A percentile compares a stretch with the other conserved stretches of the same genome.
phyloP scores from a whole-genome alignment of 2,797 vertebrate genomes.

The Coracias cyanogaster region DNA sequence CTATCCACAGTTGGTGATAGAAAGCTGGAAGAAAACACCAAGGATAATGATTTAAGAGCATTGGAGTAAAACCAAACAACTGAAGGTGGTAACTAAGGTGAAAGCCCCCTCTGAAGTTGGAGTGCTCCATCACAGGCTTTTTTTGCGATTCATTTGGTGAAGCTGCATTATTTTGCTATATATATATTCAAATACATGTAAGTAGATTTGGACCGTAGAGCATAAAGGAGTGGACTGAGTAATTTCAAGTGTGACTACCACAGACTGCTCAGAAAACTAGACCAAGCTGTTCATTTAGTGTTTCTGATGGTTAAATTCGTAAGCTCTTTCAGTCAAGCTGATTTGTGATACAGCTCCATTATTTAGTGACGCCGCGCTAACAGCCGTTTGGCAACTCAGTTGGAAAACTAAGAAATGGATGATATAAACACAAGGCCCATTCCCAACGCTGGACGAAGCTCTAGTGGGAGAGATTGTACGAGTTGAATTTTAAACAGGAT shows the following conservation, averaged over 20 bases:
- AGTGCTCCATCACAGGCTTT: not conserved
- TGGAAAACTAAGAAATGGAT: not conserved
- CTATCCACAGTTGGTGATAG: not conserved
- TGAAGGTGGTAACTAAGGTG: not conserved
- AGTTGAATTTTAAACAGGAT: not conserved
- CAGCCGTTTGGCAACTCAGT: not conserved
- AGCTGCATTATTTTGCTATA: not conserved
- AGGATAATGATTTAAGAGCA: not conserved
- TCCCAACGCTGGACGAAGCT: not conserved
- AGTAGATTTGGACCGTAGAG: not conserved
- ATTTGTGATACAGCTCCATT: fast-evolving
- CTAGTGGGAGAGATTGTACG: not conserved
- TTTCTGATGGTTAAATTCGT: not conserved
- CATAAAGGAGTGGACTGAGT: not conserved
- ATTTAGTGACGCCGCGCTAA: not conserved
- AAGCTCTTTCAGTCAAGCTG: not conserved
- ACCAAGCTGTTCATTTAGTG: fast-evolving
- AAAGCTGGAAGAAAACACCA: not conserved
- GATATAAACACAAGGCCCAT: not conserved
- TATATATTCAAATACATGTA: fast-evolving
- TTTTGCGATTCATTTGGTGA: not conserved
- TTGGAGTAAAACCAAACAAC: not conserved
- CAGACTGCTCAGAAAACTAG: not conserved
- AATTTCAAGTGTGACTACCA: not conserved
- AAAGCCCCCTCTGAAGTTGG: not conserved